Base-by-base conservation (phyloP, 2,888 invertebrate genomes). In the Falcaria lacertinaria region DNA sequence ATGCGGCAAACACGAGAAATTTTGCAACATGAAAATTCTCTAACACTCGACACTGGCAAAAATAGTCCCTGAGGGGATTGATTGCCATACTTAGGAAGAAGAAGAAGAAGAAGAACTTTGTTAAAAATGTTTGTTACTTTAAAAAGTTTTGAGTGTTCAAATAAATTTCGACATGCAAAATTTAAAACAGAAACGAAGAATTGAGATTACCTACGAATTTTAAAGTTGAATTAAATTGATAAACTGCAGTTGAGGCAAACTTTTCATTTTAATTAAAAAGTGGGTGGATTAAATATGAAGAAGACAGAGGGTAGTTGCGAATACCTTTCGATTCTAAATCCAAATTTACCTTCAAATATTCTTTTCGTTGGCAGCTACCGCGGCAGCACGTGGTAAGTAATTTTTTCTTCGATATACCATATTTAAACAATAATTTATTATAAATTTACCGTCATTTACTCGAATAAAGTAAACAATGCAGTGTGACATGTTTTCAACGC, bases 321-420 rank as follows among this genome's bases (percentile, higher is more conserved):
- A 58, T 48, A 42, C 43, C 59, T 50, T 40, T 36, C 42, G 39
- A 42, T 36, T 53, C 44, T 46, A 46, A 47, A 57, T 51, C 50
- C 40, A 51, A 39, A 50, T 44, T 53, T 74, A 75, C 72, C 77
- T 71, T 47, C 76, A 50, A 41, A 39, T 57, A 51, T 47, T 46
- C 60, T 61, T 64, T 65, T 63, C 62, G 50, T 43, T 48, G 41
- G 41, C 46, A 47, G 60, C 63, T 70, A 66, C 60, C 69, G 57
- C 47, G 65, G 54, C 57, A 46, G 54, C 79, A 76, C 73, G 71
- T 69, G 82, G 84, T 83, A 73, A 83, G 81, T 74, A 51, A 52
- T 37, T 52, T 58, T 53, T 54, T 54, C 36, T 46, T 19, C 34
- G 44, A 54, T 60, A 59, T 52, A 28, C 28, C 28, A 28, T 11